phyloP scores from a whole-genome alignment of 1,140 invertebrate species.

The Hirudo medicinalis region DNA sequence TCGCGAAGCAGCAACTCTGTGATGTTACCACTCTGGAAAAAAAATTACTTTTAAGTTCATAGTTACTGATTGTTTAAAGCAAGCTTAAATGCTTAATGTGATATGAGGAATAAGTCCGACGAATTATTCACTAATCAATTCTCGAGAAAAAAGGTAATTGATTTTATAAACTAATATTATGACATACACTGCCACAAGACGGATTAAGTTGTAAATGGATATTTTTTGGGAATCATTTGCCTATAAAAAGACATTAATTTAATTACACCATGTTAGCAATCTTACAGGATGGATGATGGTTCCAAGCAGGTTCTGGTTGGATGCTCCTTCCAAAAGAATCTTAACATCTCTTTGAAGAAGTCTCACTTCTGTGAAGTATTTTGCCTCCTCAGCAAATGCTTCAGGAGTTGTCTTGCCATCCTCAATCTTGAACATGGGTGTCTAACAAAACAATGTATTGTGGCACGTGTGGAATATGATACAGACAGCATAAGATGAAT shows the following conservation, averaged over 20 bases:
- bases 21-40: constrained; percentile 68
- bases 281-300: constrained; percentile 79
- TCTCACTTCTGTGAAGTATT: constrained; percentile 76
- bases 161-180: too few species aligned
- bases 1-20: constrained; percentile 76
- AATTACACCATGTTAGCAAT: constrained; percentile 18
- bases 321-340: constrained; percentile 75
- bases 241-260: too few species aligned
- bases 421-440: constrained; percentile 60
- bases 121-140: too few species aligned
- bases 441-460: constrained; percentile 37
- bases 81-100: too few species aligned
- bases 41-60: constrained; percentile 17
- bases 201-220: too few species aligned
- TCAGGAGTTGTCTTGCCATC: constrained; percentile 50
- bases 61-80: too few species aligned
- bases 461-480: too few species aligned
- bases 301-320: constrained; percentile 77
- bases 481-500: too few species aligned
- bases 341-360: constrained; percentile 85
- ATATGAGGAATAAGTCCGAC: too few species aligned
- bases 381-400: constrained; percentile 63
- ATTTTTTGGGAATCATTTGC: too few species aligned
- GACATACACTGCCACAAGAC: too few species aligned
- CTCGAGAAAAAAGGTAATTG: too few species aligned